Evolutionary conservation across 1,140 invertebrate genomes (phyloP).

Genomic region (Hylyphantes graminicola): DNA sequence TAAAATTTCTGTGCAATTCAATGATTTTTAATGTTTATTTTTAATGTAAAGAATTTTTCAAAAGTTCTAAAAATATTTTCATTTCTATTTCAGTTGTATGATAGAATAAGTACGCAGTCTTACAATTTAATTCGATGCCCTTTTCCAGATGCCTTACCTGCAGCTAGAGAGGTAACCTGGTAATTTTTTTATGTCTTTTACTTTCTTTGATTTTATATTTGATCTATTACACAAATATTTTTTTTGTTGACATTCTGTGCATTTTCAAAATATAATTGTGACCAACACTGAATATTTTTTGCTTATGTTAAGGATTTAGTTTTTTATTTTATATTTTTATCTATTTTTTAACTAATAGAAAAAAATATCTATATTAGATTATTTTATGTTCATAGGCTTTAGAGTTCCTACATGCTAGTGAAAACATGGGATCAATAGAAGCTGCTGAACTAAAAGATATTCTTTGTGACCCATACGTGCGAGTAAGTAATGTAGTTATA

Average conservation of each 20-base stretch:
- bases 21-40: too few relatives aligned
- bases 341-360: too few relatives aligned
- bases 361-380: too few relatives aligned
- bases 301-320: too few relatives aligned
- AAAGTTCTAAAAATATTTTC: conserved; percentile 38
- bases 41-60: background rate
- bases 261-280: too few relatives aligned
- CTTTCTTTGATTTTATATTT: background rate
- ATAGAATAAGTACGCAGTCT: conserved; percentile 82
- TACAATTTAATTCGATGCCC: conserved; percentile 76
- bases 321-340: too few relatives aligned
- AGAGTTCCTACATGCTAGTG: conserved; percentile 59
- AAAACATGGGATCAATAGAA: conserved; percentile 62
- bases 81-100: conserved; percentile 78
- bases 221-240: background rate
- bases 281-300: too few relatives aligned
- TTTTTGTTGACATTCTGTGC: background rate
- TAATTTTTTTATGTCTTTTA: background rate
- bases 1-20: too few relatives aligned
- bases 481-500: conserved; percentile 75
- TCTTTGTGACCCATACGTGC: conserved; percentile 83
- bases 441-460: conserved; percentile 83
- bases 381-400: conserved; percentile 39
- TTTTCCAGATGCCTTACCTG: conserved; percentile 81
- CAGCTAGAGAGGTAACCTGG: conserved; percentile 72